phyloP scores from a whole-genome alignment of 2,797 vertebrate species.

The Muscicapa comitata region DNA sequence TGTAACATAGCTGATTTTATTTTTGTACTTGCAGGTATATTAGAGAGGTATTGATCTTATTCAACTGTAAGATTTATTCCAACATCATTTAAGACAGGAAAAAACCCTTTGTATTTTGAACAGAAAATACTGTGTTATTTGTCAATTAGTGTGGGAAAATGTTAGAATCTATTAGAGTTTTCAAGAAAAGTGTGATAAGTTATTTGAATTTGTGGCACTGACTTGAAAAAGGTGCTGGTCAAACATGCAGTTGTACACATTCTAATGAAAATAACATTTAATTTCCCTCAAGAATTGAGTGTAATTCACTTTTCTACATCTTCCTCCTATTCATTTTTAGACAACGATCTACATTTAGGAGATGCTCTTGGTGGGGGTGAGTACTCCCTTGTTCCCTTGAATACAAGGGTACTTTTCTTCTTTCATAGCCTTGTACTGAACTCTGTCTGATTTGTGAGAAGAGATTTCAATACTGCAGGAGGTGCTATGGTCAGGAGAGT shows the following conservation, averaged over 20 bases:
- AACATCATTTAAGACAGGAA: background rate
- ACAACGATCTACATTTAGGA: slow-evolving; percentile 55
- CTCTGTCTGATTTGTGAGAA: background rate
- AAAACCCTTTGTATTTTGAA: background rate
- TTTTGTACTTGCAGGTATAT: background rate
- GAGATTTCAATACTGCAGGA: background rate
- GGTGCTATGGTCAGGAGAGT: background rate
- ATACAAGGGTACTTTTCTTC: background rate
- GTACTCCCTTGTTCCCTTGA: background rate
- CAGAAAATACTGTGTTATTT: background rate
- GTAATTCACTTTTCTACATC: background rate
- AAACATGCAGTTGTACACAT: background rate
- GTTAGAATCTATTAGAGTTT: background rate
- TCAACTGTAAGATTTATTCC: background rate
- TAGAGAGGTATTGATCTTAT: background rate
- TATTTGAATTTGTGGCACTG: background rate
- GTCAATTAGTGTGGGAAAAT: background rate
- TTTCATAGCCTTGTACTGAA: background rate
- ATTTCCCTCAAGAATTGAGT: background rate
- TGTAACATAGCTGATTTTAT: background rate
- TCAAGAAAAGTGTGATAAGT: background rate
- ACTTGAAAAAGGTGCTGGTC: background rate
- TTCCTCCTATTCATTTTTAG: background rate
- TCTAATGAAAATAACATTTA: background rate
- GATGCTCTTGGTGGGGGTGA: slow-evolving; percentile 48